These are phyloP conservation scores for Drosophila helvetica DNA, from an alignment of 2,888 invertebrate species.

Conservation along the genomic window DNA sequence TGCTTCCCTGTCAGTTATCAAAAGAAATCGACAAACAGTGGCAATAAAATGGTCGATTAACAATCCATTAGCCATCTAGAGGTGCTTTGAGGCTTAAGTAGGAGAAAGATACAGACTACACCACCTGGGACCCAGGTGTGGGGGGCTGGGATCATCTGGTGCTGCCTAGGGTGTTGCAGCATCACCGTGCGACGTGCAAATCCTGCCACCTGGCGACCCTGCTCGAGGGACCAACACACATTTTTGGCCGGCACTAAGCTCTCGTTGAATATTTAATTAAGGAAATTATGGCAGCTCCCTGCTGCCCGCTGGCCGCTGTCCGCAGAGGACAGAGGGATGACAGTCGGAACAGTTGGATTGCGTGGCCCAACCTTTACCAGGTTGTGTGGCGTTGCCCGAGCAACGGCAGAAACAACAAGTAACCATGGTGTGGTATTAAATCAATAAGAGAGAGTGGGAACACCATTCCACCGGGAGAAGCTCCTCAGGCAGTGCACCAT, in stretches of 20 bases:
- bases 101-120: neutral
- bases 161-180: neutral
- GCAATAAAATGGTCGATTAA: too few species aligned
- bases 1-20: too few species aligned
- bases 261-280: slow-evolving; percentile 71
- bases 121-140: too few species aligned
- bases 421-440: slow-evolving; percentile 13
- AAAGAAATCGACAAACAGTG: too few species aligned
- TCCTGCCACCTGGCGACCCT: slow-evolving; percentile 1
- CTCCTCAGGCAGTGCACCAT: slow-evolving; percentile 3
- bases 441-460: slow-evolving; percentile 20
- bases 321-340: slow-evolving; percentile 2
- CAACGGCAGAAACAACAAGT: slow-evolving; percentile 9
- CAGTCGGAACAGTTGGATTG: neutral
- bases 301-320: slow-evolving; percentile 17
- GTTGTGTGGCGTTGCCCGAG: slow-evolving; percentile 13
- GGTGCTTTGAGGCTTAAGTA: too few species aligned
- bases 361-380: too few species aligned
- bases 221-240: slow-evolving; percentile 10
- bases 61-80: too few species aligned
- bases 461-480: neutral
- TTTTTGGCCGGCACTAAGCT: slow-evolving; percentile 31
- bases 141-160: too few species aligned
- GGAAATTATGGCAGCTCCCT: slow-evolving; percentile 42
- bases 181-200: slow-evolving; percentile 5